Percentiles rank a stretch among this genome's conserved stretches.
phyloP scores from a whole-genome alignment of 2,113 vertebrate species.

The Promerops cafer region DNA sequence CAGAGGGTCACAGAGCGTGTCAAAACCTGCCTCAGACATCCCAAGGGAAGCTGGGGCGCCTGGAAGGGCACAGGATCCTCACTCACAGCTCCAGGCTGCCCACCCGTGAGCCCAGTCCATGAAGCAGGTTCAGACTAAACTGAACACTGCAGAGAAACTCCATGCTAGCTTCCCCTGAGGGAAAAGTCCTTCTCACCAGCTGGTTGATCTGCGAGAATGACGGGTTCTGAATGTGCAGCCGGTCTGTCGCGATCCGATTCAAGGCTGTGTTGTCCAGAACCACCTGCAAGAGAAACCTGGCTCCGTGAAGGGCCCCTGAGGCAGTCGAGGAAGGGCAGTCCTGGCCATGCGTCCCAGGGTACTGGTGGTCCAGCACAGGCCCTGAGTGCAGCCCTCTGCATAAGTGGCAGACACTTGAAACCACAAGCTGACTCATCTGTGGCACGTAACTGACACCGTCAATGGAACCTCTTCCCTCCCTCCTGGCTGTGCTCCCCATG shows the following conservation, averaged over 20 bases:
- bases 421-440: constrained; percentile 7
- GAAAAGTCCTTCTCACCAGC: constrained; percentile 78
- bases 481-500: not conserved
- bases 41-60: accelerated
- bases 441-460: not conserved
- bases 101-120: not conserved
- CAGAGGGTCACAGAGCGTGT: accelerated
- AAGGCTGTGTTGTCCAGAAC: constrained; percentile 95
- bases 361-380: not conserved
- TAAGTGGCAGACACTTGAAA: not conserved
- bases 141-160: not conserved
- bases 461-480: not conserved
- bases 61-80: not conserved
- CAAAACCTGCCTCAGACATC: not conserved
- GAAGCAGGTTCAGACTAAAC: not conserved
- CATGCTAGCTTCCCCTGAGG: accelerated
- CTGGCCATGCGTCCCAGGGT: not conserved
- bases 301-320: not conserved
- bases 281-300: constrained; percentile 70
- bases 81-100: not conserved
- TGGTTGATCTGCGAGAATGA: constrained; percentile 98
- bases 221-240: constrained; percentile 94
- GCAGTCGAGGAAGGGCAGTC: not conserved
- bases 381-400: not conserved
- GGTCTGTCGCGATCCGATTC: constrained; percentile 93